Conservation (phyloP, 2,113 vertebrate species). For the Tetraodon nigroviridis region DNA sequence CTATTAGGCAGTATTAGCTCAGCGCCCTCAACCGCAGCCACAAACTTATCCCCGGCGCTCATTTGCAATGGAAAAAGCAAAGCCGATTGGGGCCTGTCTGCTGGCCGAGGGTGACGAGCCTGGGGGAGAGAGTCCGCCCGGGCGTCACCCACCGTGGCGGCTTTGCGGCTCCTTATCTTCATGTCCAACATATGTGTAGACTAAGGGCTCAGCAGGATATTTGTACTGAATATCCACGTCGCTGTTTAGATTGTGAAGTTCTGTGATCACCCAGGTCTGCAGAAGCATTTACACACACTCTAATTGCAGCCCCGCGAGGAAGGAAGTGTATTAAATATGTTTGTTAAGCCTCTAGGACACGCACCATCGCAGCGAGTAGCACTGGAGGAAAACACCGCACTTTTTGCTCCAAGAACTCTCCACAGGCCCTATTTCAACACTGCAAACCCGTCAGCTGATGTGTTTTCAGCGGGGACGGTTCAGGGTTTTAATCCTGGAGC, state of each 20-base stretch:
- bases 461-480: neutral
- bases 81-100: constrained; percentile 55
- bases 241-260: too few relatives aligned
- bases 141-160: constrained; percentile 19
- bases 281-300: too few relatives aligned
- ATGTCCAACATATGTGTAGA: neutral
- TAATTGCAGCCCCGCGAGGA: neutral
- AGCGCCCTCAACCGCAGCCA: constrained; percentile 35
- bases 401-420: neutral
- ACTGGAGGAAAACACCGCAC: constrained; percentile 7
- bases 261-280: too few relatives aligned
- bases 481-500: too few relatives aligned
- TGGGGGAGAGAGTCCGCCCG: constrained; percentile 9
- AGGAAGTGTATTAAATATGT: constrained; percentile 11
- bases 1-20: constrained; percentile 54
- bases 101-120: constrained; percentile 31
- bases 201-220: neutral
- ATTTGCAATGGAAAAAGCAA: constrained; percentile 68
- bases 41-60: constrained; percentile 41
- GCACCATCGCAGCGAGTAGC: neutral
- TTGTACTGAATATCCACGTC: neutral
- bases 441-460: too few relatives aligned
- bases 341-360: constrained; percentile 1
- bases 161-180: constrained; percentile 30
- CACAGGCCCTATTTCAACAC: neutral